These are phyloP conservation scores for Epinephelus fuscoguttatus DNA, from an alignment of 2,113 vertebrate species.

Conservation along the genomic window DNA sequence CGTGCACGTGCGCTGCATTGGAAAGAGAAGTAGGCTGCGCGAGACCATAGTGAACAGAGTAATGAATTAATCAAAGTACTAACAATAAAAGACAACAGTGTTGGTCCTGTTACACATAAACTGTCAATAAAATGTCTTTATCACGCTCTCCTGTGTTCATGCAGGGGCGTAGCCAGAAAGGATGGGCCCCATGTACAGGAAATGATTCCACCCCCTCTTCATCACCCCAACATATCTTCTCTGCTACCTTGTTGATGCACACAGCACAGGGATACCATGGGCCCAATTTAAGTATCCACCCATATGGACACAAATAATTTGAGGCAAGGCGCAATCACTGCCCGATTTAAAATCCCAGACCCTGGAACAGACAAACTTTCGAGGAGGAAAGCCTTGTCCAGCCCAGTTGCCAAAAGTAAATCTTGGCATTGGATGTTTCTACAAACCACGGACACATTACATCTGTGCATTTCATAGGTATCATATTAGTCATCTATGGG, in stretches of 20 bases:
- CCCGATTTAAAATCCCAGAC: too few species aligned
- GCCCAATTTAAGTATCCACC: neutral
- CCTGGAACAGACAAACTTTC: too few species aligned
- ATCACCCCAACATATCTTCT: too few species aligned
- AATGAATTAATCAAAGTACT: neutral
- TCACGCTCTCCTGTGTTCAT: neutral
- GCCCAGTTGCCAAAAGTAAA: too few species aligned
- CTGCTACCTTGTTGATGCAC: neutral
- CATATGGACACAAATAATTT: neutral
- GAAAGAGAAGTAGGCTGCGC: conserved; percentile 25
- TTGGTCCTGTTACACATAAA: neutral
- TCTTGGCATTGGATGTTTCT: too few species aligned
- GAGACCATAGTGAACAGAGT: neutral
- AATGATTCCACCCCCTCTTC: neutral
- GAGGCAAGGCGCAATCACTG: neutral
- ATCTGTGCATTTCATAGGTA: too few species aligned
- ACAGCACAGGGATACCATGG: neutral
- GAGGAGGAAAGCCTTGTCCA: too few species aligned
- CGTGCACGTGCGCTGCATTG: conserved; percentile 65
- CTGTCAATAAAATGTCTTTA: neutral
- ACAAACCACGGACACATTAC: too few species aligned
- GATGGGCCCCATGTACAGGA: conserved; percentile 11
- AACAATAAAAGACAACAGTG: neutral
- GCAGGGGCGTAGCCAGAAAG: neutral
- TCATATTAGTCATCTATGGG: too few species aligned